Base-by-base conservation (phyloP, 2,888 invertebrate genomes). In the Rotaria macrura region DNA sequence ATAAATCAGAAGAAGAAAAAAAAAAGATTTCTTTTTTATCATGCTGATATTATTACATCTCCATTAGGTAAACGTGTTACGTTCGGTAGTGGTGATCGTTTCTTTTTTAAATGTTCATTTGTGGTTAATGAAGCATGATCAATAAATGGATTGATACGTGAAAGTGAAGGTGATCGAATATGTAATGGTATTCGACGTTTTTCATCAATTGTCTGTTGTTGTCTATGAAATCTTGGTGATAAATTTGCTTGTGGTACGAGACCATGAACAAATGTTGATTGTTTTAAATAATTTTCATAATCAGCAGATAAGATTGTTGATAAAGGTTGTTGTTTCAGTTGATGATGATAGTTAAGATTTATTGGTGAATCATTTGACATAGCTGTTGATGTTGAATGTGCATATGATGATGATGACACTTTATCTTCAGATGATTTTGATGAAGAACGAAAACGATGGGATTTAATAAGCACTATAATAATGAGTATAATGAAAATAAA, bases 1-100 rank as follows among this genome's bases (percentile, higher is more conserved):
- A 34, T 34, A 34, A 29, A 57, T 29, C 9, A 57, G n/a, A 29
- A 65, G 0, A 34, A 65, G 6, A 65, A 14, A 65, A 65, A 34
- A 34, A 29, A 34, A 65, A 65, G 17, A 65, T 79, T 43, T 43
- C 10, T 43, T 43, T 43, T 43, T 43, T 43, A 5, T 79, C 47
- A 79, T n/a, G 79, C 79, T 43, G 79, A 43, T 43, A 79, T 79
- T 34, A 79, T 10, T 12, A 79, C n/a, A 79, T 79, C 43, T 43
- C 79, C 79, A 79, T 79, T 79, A 43, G 43, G 43, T 43, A 79
- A n/a, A 79, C 25, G 34, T 79, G 79, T 79, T 25, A 79, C 43
- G 25, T 43, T 43, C 1, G 79, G 79, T 43, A 79, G 6, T 79
- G 79, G 10, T 43, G 79, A 2, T n/a, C 43, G 40, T n/a, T 79